Conservation (phyloP, 1,140 invertebrate genomes). For the Drosophila pachea region DNA sequence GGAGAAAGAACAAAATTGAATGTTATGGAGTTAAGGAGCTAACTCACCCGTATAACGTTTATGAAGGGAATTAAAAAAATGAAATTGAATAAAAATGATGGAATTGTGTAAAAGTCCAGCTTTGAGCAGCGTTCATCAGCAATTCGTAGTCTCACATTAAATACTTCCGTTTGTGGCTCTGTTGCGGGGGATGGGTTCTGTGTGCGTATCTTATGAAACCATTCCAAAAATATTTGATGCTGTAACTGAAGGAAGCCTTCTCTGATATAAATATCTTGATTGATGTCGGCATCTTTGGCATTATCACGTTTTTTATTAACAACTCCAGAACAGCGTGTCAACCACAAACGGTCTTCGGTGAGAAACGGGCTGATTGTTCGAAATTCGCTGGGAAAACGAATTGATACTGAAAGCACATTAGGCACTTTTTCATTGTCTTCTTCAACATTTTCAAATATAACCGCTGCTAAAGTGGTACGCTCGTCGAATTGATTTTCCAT, state of each 20-base stretch:
- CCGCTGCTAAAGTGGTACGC: slow-evolving; percentile 50
- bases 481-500: slow-evolving; percentile 61
- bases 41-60: slow-evolving; percentile 59
- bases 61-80: slow-evolving; percentile 58
- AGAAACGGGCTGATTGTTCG: slow-evolving; percentile 50
- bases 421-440: slow-evolving; percentile 4
- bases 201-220: slow-evolving; percentile 30
- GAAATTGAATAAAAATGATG: slow-evolving; percentile 60
- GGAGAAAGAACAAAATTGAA: too few relatives aligned
- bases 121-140: slow-evolving; percentile 40
- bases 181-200: neutral
- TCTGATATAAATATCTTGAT: slow-evolving; percentile 64
- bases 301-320: slow-evolving; percentile 42
- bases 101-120: slow-evolving; percentile 31
- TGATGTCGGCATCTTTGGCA: slow-evolving; percentile 15
- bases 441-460: slow-evolving; percentile 21
- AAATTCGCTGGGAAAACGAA: slow-evolving; percentile 65
- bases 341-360: slow-evolving; percentile 62
- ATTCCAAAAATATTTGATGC: slow-evolving; percentile 53
- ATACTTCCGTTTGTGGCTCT: slow-evolving; percentile 40
- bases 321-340: slow-evolving; percentile 61
- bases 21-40: too few relatives aligned
- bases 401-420: slow-evolving; percentile 33
- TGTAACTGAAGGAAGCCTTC: slow-evolving; percentile 65
- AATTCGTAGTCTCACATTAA: slow-evolving; percentile 31